Evolutionary conservation across 2,888 invertebrate genomes (phyloP), one percentile per base, ranked within the genome.

Genomic region (Platypus cylindrus): DNA sequence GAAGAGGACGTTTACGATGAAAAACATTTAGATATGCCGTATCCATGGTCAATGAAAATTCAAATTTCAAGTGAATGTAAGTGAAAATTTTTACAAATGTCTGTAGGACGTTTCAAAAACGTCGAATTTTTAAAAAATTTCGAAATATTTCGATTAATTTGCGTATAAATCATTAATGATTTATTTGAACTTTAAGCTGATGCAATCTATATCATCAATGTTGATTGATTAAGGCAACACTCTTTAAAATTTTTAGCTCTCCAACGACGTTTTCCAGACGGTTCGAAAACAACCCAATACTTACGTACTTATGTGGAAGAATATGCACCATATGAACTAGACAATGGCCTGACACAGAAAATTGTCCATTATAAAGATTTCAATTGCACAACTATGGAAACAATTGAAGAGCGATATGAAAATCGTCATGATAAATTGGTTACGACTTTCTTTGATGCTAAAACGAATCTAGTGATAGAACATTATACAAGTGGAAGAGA

Each of bases 11-110:
- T 67, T 12, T 63, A 60, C 18, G 46, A 56, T 49, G 78, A 79
- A 49, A 82, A 82, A 51, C 82, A 83, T 55, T 60, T 86, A 26
- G 83, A 83, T 46, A 75, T 81, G 67, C 80, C 84, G 0, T 54
- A 64, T 4, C 77, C 80, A 4, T 87, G 86, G 78, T 80, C 83
- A 1, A 65, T 70, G 43, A 70, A 71, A 33, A 65, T 86, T 20
- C 66, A 70, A 24, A 69, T 87, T 31, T 59, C 68, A 34, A 67
- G 67, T 51, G 60, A 66, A 37, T 70, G 41, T 41, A 33, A 30
- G n/a, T 20, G 4, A 8, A 11, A 5, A n/a, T n/a, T n/a, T n/a
- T n/a, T n/a, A n/a, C n/a, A n/a, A n/a, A n/a, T n/a, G n/a, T n/a
- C n/a, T n/a, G n/a, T n/a, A n/a, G n/a, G n/a, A n/a, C n/a, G n/a